These are phyloP conservation scores for Macrobrachium nipponense DNA, from an alignment of 1,140 invertebrate species.

Conservation along the genomic window DNA sequence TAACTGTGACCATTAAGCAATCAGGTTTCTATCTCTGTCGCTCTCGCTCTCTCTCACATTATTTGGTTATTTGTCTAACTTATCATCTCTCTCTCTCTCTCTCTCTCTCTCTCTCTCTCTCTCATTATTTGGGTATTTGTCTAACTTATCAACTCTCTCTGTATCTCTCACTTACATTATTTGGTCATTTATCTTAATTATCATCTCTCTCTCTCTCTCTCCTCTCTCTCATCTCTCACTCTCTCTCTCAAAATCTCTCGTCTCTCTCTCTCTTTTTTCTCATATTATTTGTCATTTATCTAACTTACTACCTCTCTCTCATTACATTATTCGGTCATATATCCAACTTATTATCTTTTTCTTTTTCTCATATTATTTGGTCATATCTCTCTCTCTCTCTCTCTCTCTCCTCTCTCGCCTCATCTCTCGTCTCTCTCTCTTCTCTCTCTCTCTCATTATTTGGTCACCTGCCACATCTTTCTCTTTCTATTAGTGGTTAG, in stretches of 20 bases:
- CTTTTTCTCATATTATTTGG: background rate
- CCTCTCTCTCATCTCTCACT: background rate
- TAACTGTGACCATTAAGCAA: no score
- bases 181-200: background rate
- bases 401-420: background rate
- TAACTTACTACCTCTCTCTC: background rate
- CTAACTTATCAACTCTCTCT: background rate
- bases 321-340: background rate
- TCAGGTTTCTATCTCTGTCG: no score
- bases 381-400: conserved; percentile 20
- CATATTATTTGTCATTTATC: no score
- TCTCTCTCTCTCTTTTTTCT: no score
- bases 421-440: background rate
- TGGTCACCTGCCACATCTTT: background rate
- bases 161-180: background rate
- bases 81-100: no score
- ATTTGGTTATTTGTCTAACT: no score
- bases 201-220: background rate
- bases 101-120: no score
- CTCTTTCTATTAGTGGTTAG: background rate
- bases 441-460: conserved; percentile 19
- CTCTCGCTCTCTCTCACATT: no score
- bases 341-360: background rate
- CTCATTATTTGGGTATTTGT: no score
- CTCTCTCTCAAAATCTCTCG: background rate